Evolutionary conservation across 2,888 invertebrate species (phyloP).

Genomic region (Aspidiotus rigidus): DNA sequence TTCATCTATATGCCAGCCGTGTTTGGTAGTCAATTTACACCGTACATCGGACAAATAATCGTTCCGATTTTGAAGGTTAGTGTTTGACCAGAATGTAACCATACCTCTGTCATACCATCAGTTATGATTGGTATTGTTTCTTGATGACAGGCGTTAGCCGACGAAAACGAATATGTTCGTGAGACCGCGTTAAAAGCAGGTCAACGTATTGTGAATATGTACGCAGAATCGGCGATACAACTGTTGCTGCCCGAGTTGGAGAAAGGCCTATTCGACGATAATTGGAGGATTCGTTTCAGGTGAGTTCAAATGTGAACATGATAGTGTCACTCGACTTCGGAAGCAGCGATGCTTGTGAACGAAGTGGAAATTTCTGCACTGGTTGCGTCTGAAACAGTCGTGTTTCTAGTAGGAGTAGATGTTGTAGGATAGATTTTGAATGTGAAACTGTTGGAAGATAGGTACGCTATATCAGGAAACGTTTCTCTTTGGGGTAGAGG

Average conservation of each 20-base stretch:
- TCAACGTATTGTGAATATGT: constrained; percentile 86
- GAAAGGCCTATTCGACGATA: constrained; percentile 89
- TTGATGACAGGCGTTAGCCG: constrained; percentile 67
- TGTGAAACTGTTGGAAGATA: too few species aligned
- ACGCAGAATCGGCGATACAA: constrained; percentile 89
- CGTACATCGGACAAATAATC: constrained; percentile 92
- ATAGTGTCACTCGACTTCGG: too few species aligned
- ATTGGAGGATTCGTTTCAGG: constrained; percentile 86
- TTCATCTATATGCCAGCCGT: constrained; percentile 98
- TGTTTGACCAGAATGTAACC: not conserved
- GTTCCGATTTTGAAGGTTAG: constrained; percentile 79
- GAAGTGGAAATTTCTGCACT: too few species aligned
- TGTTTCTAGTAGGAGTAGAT: too few species aligned
- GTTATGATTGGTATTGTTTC: not conserved
- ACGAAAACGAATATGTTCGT: constrained; percentile 96
- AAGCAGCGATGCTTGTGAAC: too few species aligned
- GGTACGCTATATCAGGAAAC: too few species aligned
- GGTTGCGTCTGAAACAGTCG: too few species aligned
- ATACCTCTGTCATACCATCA: not conserved
- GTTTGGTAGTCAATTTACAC: constrained; percentile 89
- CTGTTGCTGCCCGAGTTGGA: constrained; percentile 88
- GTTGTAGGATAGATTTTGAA: too few species aligned
- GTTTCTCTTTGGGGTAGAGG: too few species aligned
- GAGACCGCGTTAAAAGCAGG: constrained; percentile 95
- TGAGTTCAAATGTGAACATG: not conserved